phyloP scores from a whole-genome alignment of 1,140 invertebrate genomes.

The Adoxophyes honmai region DNA sequence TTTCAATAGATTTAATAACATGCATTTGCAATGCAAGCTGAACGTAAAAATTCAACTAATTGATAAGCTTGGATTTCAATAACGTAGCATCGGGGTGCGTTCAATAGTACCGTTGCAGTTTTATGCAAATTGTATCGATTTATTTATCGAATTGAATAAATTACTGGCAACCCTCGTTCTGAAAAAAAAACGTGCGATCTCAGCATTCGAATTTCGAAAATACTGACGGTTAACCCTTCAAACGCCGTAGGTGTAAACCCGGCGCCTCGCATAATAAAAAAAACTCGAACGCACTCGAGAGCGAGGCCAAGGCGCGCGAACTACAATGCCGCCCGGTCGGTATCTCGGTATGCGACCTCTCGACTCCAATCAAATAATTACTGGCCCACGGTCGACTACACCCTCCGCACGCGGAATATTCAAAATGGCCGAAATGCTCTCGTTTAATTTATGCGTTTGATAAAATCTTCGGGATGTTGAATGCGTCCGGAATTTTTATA shows the following conservation, averaged over 20 bases:
- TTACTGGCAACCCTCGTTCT: constrained; percentile 14
- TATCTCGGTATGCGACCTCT: constrained; percentile 70
- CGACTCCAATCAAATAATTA: constrained; percentile 76
- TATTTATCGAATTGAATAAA: constrained; percentile 12
- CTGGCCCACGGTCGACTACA: constrained; percentile 63
- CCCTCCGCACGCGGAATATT: constrained; percentile 57
- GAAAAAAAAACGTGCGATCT: constrained; percentile 24
- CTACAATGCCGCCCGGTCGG: constrained; percentile 52
- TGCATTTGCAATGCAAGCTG: constrained; percentile 51
- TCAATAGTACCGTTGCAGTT: constrained; percentile 11
- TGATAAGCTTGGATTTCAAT: constrained; percentile 30
- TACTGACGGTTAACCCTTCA: constrained; percentile 62
- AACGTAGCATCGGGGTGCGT: constrained; percentile 19
- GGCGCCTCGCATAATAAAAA: constrained; percentile 50
- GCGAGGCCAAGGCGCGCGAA: constrained; percentile 39
- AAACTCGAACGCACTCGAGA: constrained; percentile 37
- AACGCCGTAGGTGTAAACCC: constrained; percentile 62
- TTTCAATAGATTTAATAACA: constrained; percentile 52
- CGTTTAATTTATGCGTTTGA: constrained; percentile 44
- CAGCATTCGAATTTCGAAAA: constrained; percentile 23
- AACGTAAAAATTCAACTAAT: constrained; percentile 36
- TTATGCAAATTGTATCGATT: constrained; percentile 16
- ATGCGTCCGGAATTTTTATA: constrained; percentile 12
- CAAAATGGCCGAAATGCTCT: constrained; percentile 62
- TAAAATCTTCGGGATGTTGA: constrained; percentile 34